Conservation (phyloP, 2,797 vertebrate species). For the Saxicola maurus region DNA sequence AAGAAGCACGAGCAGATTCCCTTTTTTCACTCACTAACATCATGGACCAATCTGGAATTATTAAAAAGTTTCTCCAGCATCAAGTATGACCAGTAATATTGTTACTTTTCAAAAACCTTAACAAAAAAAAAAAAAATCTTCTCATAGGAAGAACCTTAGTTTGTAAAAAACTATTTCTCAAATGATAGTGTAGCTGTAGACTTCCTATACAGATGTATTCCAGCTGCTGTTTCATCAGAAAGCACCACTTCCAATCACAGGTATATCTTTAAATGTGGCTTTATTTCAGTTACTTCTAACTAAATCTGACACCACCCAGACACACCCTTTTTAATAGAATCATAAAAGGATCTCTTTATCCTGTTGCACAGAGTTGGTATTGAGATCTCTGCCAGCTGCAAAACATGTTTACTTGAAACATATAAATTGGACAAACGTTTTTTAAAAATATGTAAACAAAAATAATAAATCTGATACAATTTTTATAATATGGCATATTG, state of each 20-base stretch:
- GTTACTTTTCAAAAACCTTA: background rate
- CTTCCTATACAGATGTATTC: background rate
- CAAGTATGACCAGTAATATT: background rate
- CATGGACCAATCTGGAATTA: background rate
- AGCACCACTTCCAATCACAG: background rate
- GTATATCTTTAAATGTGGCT: background rate
- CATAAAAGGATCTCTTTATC: background rate
- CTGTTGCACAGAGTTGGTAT: background rate
- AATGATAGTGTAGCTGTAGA: background rate
- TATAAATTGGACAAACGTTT: background rate
- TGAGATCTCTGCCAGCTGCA: background rate
- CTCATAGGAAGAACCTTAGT: background rate
- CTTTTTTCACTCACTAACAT: background rate
- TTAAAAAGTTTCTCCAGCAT: background rate
- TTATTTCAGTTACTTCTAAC: background rate
- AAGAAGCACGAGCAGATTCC: background rate
- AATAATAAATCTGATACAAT: background rate
- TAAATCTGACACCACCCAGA: background rate
- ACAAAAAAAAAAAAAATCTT: background rate
- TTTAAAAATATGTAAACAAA: background rate
- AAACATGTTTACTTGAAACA: background rate
- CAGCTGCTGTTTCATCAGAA: background rate
- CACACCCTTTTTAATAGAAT: background rate
- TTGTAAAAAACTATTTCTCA: background rate
- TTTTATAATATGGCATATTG: background rate